Conservation (phyloP, 2,113 vertebrate species). For the Colinus virginianus region DNA sequence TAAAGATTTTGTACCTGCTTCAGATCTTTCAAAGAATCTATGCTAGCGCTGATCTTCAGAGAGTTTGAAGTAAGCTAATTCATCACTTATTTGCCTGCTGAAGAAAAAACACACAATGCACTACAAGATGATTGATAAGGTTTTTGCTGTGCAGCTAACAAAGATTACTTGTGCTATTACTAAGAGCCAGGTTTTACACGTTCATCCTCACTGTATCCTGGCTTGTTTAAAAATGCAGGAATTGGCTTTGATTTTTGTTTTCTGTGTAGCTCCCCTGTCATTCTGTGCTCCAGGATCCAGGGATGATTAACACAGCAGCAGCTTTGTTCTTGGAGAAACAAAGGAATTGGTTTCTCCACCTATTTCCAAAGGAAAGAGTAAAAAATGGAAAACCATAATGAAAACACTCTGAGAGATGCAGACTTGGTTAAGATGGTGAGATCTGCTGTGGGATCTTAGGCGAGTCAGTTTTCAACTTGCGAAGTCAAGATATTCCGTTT, state of each 20-base stretch:
- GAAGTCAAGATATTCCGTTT: not conserved
- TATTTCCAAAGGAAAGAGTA: not conserved
- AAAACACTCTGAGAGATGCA: not conserved
- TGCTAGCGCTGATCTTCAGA: not conserved
- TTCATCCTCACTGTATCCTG: not conserved
- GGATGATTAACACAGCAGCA: not conserved
- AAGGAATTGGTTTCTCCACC: not conserved
- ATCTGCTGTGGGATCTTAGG: not conserved
- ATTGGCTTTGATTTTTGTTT: not conserved
- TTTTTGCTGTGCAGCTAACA: conserved; percentile 30
- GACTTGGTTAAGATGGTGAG: not conserved
- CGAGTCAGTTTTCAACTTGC: not conserved
- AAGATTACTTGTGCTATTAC: conserved; percentile 40
- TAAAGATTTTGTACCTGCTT: conserved; percentile 8
- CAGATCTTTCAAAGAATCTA: conserved; percentile 50
- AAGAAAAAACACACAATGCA: conserved; percentile 40
- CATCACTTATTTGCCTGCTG: conserved; percentile 56
- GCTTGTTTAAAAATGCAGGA: not conserved
- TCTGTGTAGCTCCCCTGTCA: not conserved
- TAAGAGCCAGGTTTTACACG: not conserved
- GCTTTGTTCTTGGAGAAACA: not conserved
- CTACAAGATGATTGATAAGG: conserved; percentile 50
- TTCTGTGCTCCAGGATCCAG: not conserved
- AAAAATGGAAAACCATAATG: not conserved
- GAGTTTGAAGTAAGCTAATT: conserved; percentile 61